Base-by-base conservation (phyloP, 2,113 vertebrate genomes). In the Cyprinus carpio region DNA sequence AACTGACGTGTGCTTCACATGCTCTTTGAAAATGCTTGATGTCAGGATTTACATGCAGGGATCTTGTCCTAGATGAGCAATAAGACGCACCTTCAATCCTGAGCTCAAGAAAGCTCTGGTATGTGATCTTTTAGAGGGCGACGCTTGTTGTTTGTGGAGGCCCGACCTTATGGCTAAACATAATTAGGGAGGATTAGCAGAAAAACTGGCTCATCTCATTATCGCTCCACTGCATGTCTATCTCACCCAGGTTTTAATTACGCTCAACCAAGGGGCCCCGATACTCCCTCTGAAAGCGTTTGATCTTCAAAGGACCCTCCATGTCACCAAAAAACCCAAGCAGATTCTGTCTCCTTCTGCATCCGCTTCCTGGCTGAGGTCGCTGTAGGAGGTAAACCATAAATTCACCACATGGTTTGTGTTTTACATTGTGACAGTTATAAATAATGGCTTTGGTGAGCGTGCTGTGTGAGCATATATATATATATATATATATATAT, bases 301-400 rank as follows among this genome's bases (percentile, higher is more conserved):
- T 93, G 88, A 93, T 93, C 93, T 93, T 93, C 89, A 94, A 93
- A 94, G 91, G 27, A 84, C 75, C 86, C 82, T 90, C 86, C 77
- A 81, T 90, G 88, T 91, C 87, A 89, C 78, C 86, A 49, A 40
- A 37, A 83, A 90, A 0, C 23, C 62, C 87, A 87, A 90, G 85
- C 85, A 86, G 84, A 10, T 60, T 80, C 6, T 67, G 85, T 76
- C 77, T 86, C 78, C 58, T 34, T 67, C 84, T 75, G 81, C 84
- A 86, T 85, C 67, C 49, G 54, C 87, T 87, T 84, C 74, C 71
- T 85, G 77, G 51, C 46, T 82, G 82, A 74, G 74, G 27, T 78
- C 81, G 5, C 78, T 29, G 34, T 60, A 74, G 49, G 82, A 40
- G 71, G 27, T 84, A 40, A 15, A 54, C 75, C 74, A 78, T 69